Conservation (phyloP, 2,797 vertebrate species). For the Tragelaphus oryx region DNA sequence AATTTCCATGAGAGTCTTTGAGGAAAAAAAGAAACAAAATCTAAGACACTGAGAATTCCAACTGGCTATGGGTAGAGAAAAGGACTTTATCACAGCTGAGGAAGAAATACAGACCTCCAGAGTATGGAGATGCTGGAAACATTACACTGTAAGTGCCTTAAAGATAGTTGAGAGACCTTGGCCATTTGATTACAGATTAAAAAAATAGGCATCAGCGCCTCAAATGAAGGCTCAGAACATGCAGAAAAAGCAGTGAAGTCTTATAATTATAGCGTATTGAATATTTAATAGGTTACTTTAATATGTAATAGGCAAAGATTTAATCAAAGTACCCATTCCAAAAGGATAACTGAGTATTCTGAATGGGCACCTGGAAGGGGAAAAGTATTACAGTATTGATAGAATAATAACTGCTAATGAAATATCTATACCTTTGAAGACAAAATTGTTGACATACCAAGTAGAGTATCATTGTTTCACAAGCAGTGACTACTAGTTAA, state of each 20-base stretch:
- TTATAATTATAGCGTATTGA: slow-evolving; percentile 40
- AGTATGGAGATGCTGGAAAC: neutral
- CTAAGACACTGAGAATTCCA: neutral
- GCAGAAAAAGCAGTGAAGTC: neutral
- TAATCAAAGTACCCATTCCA: slow-evolving; percentile 54
- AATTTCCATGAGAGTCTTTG: neutral
- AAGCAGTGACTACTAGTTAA: slow-evolving; percentile 58
- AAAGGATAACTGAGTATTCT: slow-evolving; percentile 52
- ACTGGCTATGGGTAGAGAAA: neutral
- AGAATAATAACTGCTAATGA: slow-evolving; percentile 66
- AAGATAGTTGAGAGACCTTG: neutral
- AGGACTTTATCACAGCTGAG: neutral
- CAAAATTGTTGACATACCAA: slow-evolving; percentile 55
- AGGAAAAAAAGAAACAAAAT: neutral
- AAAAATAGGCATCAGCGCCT: neutral
- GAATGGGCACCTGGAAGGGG: slow-evolving; percentile 48
- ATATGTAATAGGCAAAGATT: slow-evolving; percentile 55
- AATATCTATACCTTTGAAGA: slow-evolving; percentile 60
- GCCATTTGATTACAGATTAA: neutral
- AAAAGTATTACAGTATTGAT: slow-evolving; percentile 46
- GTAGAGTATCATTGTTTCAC: slow-evolving; percentile 58
- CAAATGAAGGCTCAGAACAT: neutral
- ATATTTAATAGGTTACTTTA: slow-evolving; percentile 55
- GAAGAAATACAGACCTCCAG: neutral
- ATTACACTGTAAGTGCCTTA: neutral